Conservation (phyloP, 2,888 invertebrate species). For the Anthophora plumipes region DNA sequence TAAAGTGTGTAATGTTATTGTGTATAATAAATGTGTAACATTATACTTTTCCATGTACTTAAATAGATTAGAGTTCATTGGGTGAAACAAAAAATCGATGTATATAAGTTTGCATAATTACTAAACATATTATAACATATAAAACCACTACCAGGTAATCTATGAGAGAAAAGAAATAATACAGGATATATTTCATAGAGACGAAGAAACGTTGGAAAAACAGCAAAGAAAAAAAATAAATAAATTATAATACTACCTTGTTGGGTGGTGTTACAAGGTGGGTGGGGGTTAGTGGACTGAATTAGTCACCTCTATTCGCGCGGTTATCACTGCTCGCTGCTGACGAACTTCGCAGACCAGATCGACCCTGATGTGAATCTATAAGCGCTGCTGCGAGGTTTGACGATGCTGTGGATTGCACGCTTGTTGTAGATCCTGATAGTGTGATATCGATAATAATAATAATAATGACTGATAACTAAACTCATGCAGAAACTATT, state of each 20-base stretch:
- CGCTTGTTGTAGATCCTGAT: conserved; percentile 82
- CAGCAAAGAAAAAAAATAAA: conserved; percentile 63
- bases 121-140: conserved; percentile 48
- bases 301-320: conserved; percentile 83
- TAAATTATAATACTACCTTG: conserved; percentile 77
- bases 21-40: background rate
- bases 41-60: background rate
- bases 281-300: conserved; percentile 77
- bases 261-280: conserved; percentile 77
- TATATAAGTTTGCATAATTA: conserved; percentile 31
- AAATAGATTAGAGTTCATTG: conserved; percentile 21
- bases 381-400: conserved; percentile 87
- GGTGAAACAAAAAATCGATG: conserved; percentile 22
- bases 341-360: conserved; percentile 80
- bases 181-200: conserved; percentile 54
- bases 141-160: conserved; percentile 49
- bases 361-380: conserved; percentile 85
- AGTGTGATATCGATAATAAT: conserved; percentile 58
- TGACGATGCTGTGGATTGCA: conserved; percentile 85
- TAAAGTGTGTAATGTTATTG: conserved; percentile 6
- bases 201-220: conserved; percentile 53
- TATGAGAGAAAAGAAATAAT: conserved; percentile 28
- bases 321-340: conserved; percentile 81
- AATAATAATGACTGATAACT: conserved; percentile 44
- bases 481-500: conserved; percentile 41